These are phyloP conservation scores for Silvanus unidentatus DNA, from an alignment of 2,888 invertebrate species.

Conservation along the genomic window DNA sequence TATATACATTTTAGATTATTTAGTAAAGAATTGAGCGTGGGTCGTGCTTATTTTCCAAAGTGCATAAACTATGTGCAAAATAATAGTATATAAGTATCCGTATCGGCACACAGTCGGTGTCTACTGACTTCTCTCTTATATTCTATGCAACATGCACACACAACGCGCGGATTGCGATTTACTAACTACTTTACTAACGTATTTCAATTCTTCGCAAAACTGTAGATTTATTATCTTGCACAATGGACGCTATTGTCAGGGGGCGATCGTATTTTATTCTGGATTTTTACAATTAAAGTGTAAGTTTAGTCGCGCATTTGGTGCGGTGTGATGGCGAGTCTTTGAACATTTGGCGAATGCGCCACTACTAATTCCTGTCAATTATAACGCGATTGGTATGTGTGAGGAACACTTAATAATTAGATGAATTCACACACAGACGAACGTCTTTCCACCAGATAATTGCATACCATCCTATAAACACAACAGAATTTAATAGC, in stretches of 20 bases:
- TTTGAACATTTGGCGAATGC: too few species aligned
- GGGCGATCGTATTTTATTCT: too few species aligned
- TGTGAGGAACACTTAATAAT: conserved; percentile 21
- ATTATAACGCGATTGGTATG: too few species aligned
- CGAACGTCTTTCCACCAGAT: neutral
- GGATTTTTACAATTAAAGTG: too few species aligned
- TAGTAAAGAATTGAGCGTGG: conserved; percentile 24
- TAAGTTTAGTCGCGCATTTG: too few species aligned
- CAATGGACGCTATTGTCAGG: too few species aligned
- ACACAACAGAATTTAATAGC: neutral
- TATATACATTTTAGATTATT: too few species aligned
- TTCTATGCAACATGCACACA: conserved; percentile 23
- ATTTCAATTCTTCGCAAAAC: too few species aligned
- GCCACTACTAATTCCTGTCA: too few species aligned
- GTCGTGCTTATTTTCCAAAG: conserved; percentile 27
- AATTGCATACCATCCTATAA: neutral
- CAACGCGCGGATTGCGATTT: conserved; percentile 12
- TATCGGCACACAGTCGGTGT: conserved; percentile 21
- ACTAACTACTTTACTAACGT: too few species aligned
- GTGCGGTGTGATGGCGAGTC: too few species aligned
- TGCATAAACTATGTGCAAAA: conserved; percentile 35
- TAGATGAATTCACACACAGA: conserved; percentile 19
- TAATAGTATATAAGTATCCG: conserved; percentile 35
- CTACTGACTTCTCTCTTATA: conserved; percentile 5
- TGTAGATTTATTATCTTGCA: too few species aligned